Percentiles rank a stretch among this genome's conserved stretches.
Conservation (phyloP, 2,113 vertebrate species). For the Strix uralensis region DNA sequence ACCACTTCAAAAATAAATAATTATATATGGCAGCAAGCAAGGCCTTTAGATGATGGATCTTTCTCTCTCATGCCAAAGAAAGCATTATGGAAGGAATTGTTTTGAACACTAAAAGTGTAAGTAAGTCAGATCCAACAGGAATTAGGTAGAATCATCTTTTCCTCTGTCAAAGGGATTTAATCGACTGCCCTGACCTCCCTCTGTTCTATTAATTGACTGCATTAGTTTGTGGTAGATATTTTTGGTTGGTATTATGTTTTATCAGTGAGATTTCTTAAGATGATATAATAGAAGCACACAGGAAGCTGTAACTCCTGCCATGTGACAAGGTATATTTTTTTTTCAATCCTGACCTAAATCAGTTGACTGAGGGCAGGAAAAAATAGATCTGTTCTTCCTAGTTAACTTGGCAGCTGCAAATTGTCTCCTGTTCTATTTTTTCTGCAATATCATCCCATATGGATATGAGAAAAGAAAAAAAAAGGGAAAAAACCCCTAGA, state of each 20-base stretch:
- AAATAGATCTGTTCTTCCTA: not conserved
- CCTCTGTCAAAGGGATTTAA: slow-evolving; percentile 27
- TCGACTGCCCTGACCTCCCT: slow-evolving; percentile 41
- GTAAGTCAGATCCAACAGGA: slow-evolving; percentile 30
- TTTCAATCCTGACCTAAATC: slow-evolving; percentile 9
- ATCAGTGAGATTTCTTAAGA: slow-evolving; percentile 20
- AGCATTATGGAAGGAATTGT: slow-evolving; percentile 15
- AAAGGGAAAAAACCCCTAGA: not conserved
- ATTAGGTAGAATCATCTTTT: slow-evolving; percentile 53
- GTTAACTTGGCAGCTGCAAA: not conserved
- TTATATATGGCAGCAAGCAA: not conserved
- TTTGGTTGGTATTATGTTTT: slow-evolving; percentile 25
- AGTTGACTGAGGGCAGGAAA: not conserved
- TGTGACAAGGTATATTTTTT: not conserved
- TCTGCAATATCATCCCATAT: not conserved
- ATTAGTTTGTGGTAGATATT: slow-evolving; percentile 37
- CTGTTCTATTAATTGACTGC: slow-evolving; percentile 45
- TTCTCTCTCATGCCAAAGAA: not conserved
- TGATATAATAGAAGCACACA: not conserved
- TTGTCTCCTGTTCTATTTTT: not conserved
- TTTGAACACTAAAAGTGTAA: slow-evolving; percentile 32
- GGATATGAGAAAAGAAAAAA: not conserved
- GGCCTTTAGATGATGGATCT: not conserved
- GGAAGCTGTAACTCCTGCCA: not conserved
- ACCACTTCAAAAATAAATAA: not conserved